A percentile compares a stretch with the other conserved stretches of the same genome.
These are phyloP conservation scores for Cepaea nemoralis DNA, from an alignment of 1,140 invertebrate genomes.

Conservation along the genomic window DNA sequence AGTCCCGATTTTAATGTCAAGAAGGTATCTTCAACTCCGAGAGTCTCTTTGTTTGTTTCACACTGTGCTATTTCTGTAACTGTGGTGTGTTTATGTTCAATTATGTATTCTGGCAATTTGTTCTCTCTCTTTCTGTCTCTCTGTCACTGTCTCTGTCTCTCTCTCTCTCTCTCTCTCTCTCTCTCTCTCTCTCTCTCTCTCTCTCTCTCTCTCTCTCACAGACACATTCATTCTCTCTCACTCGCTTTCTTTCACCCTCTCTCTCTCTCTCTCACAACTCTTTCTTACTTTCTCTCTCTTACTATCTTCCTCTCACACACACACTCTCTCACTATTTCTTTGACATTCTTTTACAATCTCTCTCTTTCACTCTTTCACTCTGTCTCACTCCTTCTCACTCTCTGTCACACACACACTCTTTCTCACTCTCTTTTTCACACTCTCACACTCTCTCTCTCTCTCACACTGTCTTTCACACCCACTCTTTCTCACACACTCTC, in stretches of 20 bases:
- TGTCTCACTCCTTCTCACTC: no score
- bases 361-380: no score
- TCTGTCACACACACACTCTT: no score
- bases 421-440: no score
- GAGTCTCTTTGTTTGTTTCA: neutral
- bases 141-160: neutral
- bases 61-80: neutral
- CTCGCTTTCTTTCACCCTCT: neutral
- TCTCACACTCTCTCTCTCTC: no score
- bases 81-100: neutral
- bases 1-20: neutral
- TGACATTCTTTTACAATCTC: neutral
- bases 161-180: neutral
- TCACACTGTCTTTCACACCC: no score
- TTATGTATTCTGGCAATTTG: neutral
- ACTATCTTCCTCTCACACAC: slow-evolving; percentile 13
- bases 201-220: neutral
- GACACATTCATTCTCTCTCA: neutral
- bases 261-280: neutral
- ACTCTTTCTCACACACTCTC: no score
- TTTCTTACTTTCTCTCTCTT: slow-evolving; percentile 1
- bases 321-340: neutral
- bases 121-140: neutral
- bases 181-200: neutral
- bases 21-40: neutral